Evolutionary conservation across 2,113 vertebrate genomes (phyloP).

Genomic region (Atherinomorus stipes): DNA sequence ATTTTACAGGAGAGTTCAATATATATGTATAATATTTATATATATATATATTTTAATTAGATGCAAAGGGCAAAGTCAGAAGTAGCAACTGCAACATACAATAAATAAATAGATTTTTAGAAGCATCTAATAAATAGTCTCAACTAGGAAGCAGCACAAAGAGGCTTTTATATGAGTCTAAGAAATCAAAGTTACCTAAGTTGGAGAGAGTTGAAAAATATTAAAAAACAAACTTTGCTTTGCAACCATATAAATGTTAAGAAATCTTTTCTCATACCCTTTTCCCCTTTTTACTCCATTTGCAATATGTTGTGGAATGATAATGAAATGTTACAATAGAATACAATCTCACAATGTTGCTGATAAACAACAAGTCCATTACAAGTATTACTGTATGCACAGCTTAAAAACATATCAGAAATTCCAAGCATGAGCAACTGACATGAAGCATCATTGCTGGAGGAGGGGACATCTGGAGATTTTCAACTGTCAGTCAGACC

Average conservation of each 20-base stretch:
- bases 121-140: conserved; percentile 6
- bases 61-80: neutral
- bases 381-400: neutral
- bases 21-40: neutral
- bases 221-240: too few relatives aligned
- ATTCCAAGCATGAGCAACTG: neutral
- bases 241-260: too few relatives aligned
- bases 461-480: neutral
- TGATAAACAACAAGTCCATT: neutral
- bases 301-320: neutral
- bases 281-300: too few relatives aligned
- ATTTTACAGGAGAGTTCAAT: conserved; percentile 3
- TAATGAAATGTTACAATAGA: neutral
- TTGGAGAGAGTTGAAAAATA: too few relatives aligned
- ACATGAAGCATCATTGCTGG: neutral
- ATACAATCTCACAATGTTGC: neutral
- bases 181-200: too few relatives aligned
- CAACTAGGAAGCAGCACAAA: neutral
- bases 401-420: neutral
- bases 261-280: too few relatives aligned
- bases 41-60: neutral
- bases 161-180: neutral
- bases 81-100: neutral
- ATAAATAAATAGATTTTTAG: conserved; percentile 24
- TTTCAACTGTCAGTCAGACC: conserved; percentile 3